Conservation (phyloP, 2,888 invertebrate genomes). For the Drosophila niveifrons region DNA sequence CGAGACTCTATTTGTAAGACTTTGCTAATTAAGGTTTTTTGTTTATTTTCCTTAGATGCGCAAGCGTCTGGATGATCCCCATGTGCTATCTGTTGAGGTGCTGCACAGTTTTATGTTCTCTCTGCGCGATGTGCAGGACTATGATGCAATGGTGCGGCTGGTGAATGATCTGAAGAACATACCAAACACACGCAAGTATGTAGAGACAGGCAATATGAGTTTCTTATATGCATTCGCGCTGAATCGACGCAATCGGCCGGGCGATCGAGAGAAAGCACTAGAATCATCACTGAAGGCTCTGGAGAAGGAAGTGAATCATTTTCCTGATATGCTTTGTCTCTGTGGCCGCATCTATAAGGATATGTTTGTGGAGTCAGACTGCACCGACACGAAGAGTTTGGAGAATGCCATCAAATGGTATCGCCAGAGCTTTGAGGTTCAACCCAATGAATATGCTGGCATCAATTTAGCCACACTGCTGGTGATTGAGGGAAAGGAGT, state of each 20-base stretch:
- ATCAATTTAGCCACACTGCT: constrained; percentile 98
- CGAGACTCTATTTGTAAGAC: too few relatives aligned
- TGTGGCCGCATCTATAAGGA: constrained; percentile 99
- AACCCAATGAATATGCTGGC: constrained; percentile 99
- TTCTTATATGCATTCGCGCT: constrained; percentile 98
- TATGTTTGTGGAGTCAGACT: constrained; percentile 98
- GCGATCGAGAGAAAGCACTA: constrained; percentile 97
- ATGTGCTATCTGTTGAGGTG: constrained; percentile 97
- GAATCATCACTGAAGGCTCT: constrained; percentile 96
- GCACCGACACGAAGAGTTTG: constrained; percentile 94
- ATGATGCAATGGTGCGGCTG: constrained; percentile 98
- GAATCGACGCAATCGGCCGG: constrained; percentile 96
- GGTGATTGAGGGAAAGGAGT: constrained; percentile 98
- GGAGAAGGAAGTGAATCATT: constrained; percentile 96
- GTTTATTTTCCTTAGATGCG: constrained; percentile 88
- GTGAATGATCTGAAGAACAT: constrained; percentile 97
- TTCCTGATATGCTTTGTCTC: constrained; percentile 98
- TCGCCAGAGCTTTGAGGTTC: constrained; percentile 98
- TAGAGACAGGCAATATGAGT: constrained; percentile 95
- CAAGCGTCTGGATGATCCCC: constrained; percentile 97
- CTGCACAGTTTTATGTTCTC: constrained; percentile 97
- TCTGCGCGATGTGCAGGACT: constrained; percentile 96
- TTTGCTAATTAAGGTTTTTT: neutral
- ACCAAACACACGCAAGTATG: constrained; percentile 94
- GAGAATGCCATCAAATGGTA: constrained; percentile 98